Evolutionary conservation across 2,113 vertebrate genomes (phyloP).

Genomic region (Chloroceryle aenea): DNA sequence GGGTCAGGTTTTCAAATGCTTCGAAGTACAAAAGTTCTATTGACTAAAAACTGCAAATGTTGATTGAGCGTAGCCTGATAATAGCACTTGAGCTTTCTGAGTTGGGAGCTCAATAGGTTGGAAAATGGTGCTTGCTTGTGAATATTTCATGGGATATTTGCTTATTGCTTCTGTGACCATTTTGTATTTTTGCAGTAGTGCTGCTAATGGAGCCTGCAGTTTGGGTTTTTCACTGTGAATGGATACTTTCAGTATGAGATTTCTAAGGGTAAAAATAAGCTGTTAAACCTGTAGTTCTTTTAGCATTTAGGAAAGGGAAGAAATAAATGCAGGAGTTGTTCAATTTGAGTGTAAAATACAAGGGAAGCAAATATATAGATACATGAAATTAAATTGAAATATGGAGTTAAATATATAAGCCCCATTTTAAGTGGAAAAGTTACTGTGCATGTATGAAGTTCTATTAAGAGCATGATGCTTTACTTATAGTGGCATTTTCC

Average conservation of each 20-base stretch:
- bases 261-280: background rate
- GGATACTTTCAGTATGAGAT: background rate
- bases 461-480: background rate
- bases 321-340: background rate
- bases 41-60: conserved; percentile 37
- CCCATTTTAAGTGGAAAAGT: background rate
- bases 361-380: background rate
- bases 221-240: background rate
- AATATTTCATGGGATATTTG: conserved; percentile 35
- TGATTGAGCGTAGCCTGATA: conserved; percentile 15
- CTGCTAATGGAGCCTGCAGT: conserved; percentile 31
- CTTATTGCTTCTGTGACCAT: background rate
- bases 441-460: background rate
- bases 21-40: background rate
- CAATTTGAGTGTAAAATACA: background rate
- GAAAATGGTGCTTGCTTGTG: conserved; percentile 22
- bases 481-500: conserved; percentile 34
- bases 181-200: background rate
- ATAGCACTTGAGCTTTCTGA: conserved; percentile 39
- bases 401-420: background rate
- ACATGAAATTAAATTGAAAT: background rate
- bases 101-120: background rate
- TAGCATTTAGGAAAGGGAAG: background rate
- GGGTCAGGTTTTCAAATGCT: conserved; percentile 12
- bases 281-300: background rate